A percentile compares a stretch with the other conserved stretches of the same genome.
phyloP scores from a whole-genome alignment of 2,113 vertebrate species.

The Chauna torquata region DNA sequence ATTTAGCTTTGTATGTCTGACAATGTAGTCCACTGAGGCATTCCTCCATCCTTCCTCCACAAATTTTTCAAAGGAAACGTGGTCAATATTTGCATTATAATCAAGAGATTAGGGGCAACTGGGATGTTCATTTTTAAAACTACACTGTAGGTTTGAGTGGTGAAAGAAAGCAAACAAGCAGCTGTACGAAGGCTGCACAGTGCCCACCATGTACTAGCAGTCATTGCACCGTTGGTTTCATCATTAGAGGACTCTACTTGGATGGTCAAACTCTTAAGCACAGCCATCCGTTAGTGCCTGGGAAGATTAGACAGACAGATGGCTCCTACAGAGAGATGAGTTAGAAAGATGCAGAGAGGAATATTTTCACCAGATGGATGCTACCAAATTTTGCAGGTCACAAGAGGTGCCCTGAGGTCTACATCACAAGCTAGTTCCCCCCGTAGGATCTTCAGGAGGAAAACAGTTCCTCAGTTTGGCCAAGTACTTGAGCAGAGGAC shows the following conservation, averaged over 20 bases:
- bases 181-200: neutral
- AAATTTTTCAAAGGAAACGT: neutral
- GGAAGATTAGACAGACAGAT: conserved; percentile 58
- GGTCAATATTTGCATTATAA: conserved; percentile 31
- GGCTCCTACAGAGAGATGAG: conserved; percentile 28
- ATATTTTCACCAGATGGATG: conserved; percentile 34
- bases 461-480: neutral
- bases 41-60: neutral
- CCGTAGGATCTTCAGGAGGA: neutral
- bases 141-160: neutral
- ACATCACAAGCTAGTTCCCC: neutral
- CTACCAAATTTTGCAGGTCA: conserved; percentile 29
- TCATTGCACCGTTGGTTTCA: neutral
- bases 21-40: neutral
- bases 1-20: neutral
- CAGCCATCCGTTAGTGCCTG: neutral
- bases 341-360: conserved; percentile 38
- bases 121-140: neutral
- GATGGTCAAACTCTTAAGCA: conserved; percentile 46
- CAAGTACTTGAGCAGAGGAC: neutral
- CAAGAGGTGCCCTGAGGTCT: conserved; percentile 20
- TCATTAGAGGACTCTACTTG: neutral
- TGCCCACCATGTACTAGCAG: neutral
- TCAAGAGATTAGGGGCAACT: neutral
- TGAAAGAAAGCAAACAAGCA: neutral